Conservation (phyloP, 2,797 vertebrate species). For the Borostomias antarcticus region DNA sequence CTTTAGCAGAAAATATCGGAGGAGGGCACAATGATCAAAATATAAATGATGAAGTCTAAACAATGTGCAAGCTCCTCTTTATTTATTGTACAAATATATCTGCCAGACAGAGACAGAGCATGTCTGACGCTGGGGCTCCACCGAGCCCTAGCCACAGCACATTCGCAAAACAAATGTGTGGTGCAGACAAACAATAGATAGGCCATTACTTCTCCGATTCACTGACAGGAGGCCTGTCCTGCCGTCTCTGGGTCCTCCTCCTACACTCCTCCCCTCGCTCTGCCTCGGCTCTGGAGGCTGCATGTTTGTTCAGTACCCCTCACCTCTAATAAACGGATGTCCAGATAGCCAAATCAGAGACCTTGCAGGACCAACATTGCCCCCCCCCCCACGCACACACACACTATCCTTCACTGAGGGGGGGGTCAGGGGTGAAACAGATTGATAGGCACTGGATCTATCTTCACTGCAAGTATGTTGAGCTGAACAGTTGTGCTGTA, state of each 20-base stretch:
- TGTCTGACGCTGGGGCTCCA: conserved; percentile 56
- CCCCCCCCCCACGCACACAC: too few species aligned
- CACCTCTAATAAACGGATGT: conserved; percentile 43
- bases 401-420: conserved; percentile 33
- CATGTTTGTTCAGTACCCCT: conserved; percentile 38
- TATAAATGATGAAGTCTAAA: conserved; percentile 77
- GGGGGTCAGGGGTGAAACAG: conserved; percentile 58
- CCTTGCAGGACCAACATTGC: conserved; percentile 42
- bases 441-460: conserved; percentile 47
- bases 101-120: conserved; percentile 73
- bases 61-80: conserved; percentile 59
- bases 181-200: conserved; percentile 74
- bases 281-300: conserved; percentile 12
- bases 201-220: conserved; percentile 54
- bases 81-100: conserved; percentile 77
- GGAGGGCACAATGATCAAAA: conserved; percentile 60
- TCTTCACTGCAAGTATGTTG: conserved; percentile 31
- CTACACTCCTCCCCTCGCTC: conserved; percentile 19
- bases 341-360: conserved; percentile 51
- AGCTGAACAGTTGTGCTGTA: conserved; percentile 47
- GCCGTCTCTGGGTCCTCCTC: conserved; percentile 38
- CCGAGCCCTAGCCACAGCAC: conserved; percentile 73
- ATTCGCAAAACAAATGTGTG: conserved; percentile 71
- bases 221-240: conserved; percentile 55
- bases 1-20: conserved; percentile 38